Evolutionary conservation across 1,140 invertebrate genomes (phyloP).

Genomic region (Pseudachorutes palmiensis): DNA sequence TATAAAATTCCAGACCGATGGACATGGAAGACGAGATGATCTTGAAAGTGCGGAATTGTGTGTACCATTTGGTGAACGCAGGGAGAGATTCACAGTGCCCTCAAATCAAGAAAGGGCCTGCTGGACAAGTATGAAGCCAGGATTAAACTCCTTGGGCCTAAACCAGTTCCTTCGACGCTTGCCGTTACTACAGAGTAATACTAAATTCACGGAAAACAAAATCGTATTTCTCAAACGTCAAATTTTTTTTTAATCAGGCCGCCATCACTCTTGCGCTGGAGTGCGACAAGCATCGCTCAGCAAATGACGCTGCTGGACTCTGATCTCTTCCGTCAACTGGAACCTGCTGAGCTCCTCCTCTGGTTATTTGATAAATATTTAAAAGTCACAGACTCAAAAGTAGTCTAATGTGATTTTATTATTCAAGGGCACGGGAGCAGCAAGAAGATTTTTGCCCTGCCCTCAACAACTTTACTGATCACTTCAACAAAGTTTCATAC

Average conservation of each 20-base stretch:
- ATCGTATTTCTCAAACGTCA: constrained; percentile 6
- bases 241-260: constrained; percentile 46
- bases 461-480: constrained; percentile 92
- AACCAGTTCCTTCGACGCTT: constrained; percentile 46
- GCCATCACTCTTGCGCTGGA: constrained; percentile 78
- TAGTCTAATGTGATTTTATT: too few species aligned
- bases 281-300: constrained; percentile 84
- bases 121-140: constrained; percentile 78
- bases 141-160: constrained; percentile 50
- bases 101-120: constrained; percentile 78
- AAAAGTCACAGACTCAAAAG: too few species aligned
- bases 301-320: constrained; percentile 97
- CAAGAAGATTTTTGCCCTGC: constrained; percentile 94
- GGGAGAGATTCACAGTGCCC: constrained; percentile 74
- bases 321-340: constrained; percentile 90
- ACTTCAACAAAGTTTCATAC: constrained; percentile 99
- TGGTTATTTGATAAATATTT: too few species aligned
- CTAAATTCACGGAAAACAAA: constrained; percentile 20
- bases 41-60: constrained; percentile 76
- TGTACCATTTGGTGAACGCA: constrained; percentile 74
- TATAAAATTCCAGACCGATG: constrained; percentile 53
- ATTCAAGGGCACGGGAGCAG: constrained; percentile 95
- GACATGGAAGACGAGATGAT: constrained; percentile 69
- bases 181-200: constrained; percentile 41
- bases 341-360: constrained; percentile 90